These are phyloP conservation scores for Danio choprae DNA, from an alignment of 2,797 vertebrate species.

Conservation along the genomic window DNA sequence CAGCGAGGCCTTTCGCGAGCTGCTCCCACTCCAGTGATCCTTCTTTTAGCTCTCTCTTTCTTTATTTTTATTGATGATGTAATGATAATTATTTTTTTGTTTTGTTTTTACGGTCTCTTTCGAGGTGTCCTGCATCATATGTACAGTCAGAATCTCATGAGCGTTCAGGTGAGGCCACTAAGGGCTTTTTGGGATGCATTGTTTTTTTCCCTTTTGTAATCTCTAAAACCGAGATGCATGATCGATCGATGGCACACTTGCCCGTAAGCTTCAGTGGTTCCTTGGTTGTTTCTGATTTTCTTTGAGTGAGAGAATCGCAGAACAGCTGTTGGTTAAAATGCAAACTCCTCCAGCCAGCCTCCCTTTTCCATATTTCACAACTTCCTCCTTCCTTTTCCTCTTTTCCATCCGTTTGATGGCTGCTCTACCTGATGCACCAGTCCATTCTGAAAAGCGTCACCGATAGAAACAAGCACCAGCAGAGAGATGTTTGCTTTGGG, in stretches of 20 bases:
- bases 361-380: background rate
- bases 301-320: background rate
- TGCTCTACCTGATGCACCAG: constrained; percentile 15
- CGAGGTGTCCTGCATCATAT: constrained; percentile 51
- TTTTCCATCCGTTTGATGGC: background rate
- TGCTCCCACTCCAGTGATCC: constrained; percentile 69
- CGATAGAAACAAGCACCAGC: constrained; percentile 49
- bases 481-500: constrained; percentile 45
- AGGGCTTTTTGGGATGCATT: constrained; percentile 31
- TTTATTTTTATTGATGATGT: constrained; percentile 35
- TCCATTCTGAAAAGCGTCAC: constrained; percentile 28
- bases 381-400: background rate
- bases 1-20: constrained; percentile 63
- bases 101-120: constrained; percentile 53
- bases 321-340: constrained; percentile 8
- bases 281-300: background rate
- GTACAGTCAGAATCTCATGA: constrained; percentile 50
- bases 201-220: background rate
- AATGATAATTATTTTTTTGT: constrained; percentile 16
- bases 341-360: constrained; percentile 18
- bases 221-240: background rate
- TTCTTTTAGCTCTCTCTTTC: constrained; percentile 55
- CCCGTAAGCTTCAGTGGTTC: constrained; percentile 4
- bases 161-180: constrained; percentile 34
- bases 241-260: background rate